A percentile compares a stretch with the other conserved stretches of the same genome.
Conservation (phyloP, 2,113 vertebrate species). For the Gorsachius goisagi region DNA sequence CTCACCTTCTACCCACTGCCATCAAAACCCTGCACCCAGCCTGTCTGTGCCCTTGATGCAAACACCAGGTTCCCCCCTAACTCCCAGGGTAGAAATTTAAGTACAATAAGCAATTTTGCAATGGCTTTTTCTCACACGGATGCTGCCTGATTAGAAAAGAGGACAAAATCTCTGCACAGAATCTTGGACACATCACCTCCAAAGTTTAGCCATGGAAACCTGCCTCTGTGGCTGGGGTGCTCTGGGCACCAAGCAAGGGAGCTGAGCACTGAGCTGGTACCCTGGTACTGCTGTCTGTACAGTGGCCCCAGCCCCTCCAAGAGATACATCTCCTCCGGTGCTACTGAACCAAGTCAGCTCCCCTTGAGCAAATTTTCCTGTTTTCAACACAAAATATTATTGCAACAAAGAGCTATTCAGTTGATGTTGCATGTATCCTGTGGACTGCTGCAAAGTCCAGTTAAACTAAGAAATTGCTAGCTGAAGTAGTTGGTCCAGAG, state of each 20-base stretch:
- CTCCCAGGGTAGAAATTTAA: background rate
- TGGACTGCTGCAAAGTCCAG: background rate
- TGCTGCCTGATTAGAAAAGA: background rate
- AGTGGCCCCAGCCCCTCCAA: background rate
- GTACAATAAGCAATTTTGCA: background rate
- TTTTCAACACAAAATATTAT: background rate
- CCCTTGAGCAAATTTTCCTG: background rate
- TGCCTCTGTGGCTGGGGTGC: background rate
- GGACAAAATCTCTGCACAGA: background rate
- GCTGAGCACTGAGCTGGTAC: background rate
- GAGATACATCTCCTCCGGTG: background rate
- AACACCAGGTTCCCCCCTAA: background rate
- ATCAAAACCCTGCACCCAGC: background rate
- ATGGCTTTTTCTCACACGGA: background rate
- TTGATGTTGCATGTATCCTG: fast-evolving
- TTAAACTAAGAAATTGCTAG: background rate
- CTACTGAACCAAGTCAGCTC: background rate
- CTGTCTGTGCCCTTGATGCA: background rate
- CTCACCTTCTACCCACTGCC: background rate
- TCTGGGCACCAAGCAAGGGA: background rate
- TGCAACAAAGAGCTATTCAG: background rate
- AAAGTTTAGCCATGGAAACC: background rate
- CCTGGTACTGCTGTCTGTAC: background rate
- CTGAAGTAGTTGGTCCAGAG: background rate
- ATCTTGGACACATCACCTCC: background rate